Percentiles rank a stretch among this genome's conserved stretches.
phyloP scores from a whole-genome alignment of 2,888 invertebrate genomes.

The Teinopalpus imperialis region DNA sequence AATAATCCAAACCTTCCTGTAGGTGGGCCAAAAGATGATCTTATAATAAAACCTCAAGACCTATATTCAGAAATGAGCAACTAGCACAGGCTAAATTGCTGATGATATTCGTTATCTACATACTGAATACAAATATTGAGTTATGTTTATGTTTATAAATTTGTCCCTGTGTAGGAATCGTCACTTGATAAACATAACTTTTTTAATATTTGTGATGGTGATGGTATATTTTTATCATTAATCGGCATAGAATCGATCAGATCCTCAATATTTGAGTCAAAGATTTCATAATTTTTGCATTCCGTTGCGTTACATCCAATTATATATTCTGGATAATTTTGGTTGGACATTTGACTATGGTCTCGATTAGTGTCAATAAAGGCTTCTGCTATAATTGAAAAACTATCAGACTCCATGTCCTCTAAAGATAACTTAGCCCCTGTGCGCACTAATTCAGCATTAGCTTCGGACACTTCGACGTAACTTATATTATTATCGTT shows the following conservation, averaged over 20 bases:
- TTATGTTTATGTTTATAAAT: no score
- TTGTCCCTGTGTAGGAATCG: constrained; percentile 36
- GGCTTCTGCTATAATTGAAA: constrained; percentile 57
- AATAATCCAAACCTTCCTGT: no score
- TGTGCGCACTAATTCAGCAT: constrained; percentile 66
- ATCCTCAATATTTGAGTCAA: constrained; percentile 35
- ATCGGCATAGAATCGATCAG: constrained; percentile 22
- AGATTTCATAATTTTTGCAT: constrained; percentile 51
- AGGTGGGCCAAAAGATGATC: no score
- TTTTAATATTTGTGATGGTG: constrained; percentile 85
- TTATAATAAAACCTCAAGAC: no score
- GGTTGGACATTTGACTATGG: constrained; percentile 8
- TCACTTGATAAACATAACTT: constrained; percentile 82
- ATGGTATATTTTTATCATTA: constrained; percentile 39
- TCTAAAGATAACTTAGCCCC: constrained; percentile 73
- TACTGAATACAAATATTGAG: no score
- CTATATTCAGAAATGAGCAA: no score
- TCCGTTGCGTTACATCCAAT: constrained; percentile 24
- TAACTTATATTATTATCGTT: constrained; percentile 36
- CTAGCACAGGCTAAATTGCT: no score
- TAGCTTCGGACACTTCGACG: constrained; percentile 61
- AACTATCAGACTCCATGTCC: constrained; percentile 73
- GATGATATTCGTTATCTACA: no score
- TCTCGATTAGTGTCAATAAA: constrained; percentile 38
- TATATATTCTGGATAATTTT: constrained; percentile 10